Evolutionary conservation across 2,797 vertebrate species (phyloP).

Genomic region (Enteromius trimaculatus): DNA sequence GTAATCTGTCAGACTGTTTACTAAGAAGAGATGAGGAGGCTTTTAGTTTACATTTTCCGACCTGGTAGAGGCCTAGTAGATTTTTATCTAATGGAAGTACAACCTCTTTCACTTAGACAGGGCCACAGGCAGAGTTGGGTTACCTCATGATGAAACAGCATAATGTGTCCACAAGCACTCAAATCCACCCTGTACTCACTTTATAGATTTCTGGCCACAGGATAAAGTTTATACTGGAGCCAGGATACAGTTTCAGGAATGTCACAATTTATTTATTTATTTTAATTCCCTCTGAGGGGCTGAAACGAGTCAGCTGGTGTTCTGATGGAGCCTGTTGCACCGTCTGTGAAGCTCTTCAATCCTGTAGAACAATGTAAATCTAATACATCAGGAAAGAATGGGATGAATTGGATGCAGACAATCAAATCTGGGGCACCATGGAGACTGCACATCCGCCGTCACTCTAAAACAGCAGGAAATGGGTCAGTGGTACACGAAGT

Average conservation of each 20-base stretch:
- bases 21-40: constrained; percentile 7
- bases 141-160: constrained; percentile 55
- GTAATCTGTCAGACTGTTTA: constrained; percentile 24
- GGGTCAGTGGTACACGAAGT: constrained; percentile 34
- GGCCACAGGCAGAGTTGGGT: constrained; percentile 51
- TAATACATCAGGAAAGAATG: constrained; percentile 19
- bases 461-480: constrained; percentile 15
- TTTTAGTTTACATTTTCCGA: constrained; percentile 43
- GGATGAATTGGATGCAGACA: constrained; percentile 10
- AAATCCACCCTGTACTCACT: constrained; percentile 54
- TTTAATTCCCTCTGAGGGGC: neutral
- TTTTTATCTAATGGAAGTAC: constrained; percentile 58
- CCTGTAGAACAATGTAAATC: constrained; percentile 16
- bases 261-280: constrained; percentile 38
- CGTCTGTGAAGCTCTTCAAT: neutral
- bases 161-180: constrained; percentile 54
- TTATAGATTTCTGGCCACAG: constrained; percentile 55
- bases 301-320: constrained; percentile 23
- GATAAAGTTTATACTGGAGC: constrained; percentile 55
- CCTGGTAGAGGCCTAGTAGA: constrained; percentile 46
- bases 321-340: constrained; percentile 9
- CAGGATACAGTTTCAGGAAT: constrained; percentile 53
- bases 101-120: constrained; percentile 52
- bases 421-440: constrained; percentile 10
- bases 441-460: neutral